Base-by-base conservation (phyloP, 2,113 vertebrate species). In the Chinchilla lanigera region DNA sequence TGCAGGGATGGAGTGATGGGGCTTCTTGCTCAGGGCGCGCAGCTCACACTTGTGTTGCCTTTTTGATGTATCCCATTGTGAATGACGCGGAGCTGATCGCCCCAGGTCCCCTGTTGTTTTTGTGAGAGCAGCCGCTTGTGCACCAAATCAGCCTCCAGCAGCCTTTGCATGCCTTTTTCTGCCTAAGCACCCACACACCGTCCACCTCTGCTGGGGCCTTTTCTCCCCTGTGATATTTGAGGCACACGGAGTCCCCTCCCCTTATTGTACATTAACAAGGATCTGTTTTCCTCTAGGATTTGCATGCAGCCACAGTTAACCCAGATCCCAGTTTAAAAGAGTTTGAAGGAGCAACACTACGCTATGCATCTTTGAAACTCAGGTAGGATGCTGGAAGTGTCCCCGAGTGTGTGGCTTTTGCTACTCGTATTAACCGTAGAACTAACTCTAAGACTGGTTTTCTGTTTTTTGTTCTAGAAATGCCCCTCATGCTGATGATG, bases 291-390 rank as follows among this genome's bases (percentile, higher is more conserved):
- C 96, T 98, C 65, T 97, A 99, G 99, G 99, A 99, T 96, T 98
- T 99, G 88, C 99, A 99, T 44, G 99, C 99, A 95, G 99, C 99
- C 96, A 99, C 99, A 8, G 99, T 99, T 90, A 99, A 99, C 96
- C 99, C 99, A 13, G 99, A 99, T 93, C 99, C 99, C 92, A 99
- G 99, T 97, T 99, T 99, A 83, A 99, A 99, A 98, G 99, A 99
- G 52, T 99, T 99, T 97, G 99, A 99, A 98, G 99, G 99, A 95
- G 99, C 99, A 4, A 99, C 99, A 0, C 98, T 99, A 19, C 99
- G 99, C 94, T 99, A 99, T 82, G 99, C 99, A 41, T 99, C 99
- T 92, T 98, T 99, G 96, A 99, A 99, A 93, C 99, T 99, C 97
- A 99, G 99, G 99, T 99, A 99, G 97, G 91, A 2, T n/a, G 0